Conservation (phyloP, 2,797 vertebrate species). For the Phoebastria nigripes region DNA sequence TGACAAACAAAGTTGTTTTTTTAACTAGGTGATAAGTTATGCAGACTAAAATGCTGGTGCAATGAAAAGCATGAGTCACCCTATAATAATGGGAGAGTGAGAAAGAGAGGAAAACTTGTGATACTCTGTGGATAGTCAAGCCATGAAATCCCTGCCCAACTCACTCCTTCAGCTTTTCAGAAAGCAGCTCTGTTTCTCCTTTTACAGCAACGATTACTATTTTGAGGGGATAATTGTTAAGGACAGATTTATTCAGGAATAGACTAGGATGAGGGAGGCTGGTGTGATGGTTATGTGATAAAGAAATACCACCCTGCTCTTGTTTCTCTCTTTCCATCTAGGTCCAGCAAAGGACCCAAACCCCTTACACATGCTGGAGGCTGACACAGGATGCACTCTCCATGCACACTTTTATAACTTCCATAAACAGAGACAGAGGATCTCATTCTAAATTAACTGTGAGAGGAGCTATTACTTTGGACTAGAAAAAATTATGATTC, state of each 20-base stretch:
- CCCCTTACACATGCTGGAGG: neutral
- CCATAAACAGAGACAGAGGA: neutral
- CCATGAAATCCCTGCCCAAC: neutral
- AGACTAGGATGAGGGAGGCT: neutral
- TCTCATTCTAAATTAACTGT: neutral
- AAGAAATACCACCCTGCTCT: neutral
- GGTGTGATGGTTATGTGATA: neutral
- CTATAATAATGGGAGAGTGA: neutral
- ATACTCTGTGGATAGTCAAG: neutral
- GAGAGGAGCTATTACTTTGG: neutral
- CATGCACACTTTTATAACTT: neutral
- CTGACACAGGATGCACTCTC: neutral
- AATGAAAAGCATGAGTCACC: neutral
- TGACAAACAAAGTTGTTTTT: conserved; percentile 48
- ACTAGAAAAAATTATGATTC: neutral
- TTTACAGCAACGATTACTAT: neutral
- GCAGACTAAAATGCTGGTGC: conserved; percentile 20
- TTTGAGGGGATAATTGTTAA: neutral
- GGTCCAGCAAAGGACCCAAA: neutral
- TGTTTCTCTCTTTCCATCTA: neutral
- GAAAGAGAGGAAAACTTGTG: neutral
- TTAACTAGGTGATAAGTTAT: conserved; percentile 30
- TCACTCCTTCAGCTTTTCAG: neutral
- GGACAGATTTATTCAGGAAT: neutral
- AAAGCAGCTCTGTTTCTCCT: neutral